phyloP scores from a whole-genome alignment of 2,113 vertebrate genomes.

The Thunnus maccoyii region DNA sequence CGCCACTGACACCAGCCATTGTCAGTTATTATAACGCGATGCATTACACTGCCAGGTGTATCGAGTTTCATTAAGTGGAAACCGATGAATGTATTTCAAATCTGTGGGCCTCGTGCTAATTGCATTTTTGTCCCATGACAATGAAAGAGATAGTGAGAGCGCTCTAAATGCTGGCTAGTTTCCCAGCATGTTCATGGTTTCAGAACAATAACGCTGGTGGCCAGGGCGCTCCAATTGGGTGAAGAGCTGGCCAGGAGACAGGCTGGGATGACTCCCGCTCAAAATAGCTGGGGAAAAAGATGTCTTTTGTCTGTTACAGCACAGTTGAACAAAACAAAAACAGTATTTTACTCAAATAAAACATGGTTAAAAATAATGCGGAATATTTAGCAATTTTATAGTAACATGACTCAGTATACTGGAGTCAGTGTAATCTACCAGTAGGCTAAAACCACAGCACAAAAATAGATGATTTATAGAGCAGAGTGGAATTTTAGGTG shows the following conservation, averaged over 20 bases:
- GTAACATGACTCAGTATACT: background rate
- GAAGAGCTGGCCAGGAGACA: background rate
- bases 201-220: slow-evolving; percentile 26
- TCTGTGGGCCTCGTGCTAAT: slow-evolving; percentile 15
- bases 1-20: background rate
- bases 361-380: background rate
- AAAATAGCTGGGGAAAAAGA: background rate
- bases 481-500: background rate
- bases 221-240: background rate
- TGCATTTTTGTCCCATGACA: slow-evolving; percentile 40
- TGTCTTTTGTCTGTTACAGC: background rate
- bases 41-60: background rate
- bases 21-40: background rate
- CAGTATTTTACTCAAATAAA: background rate
- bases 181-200: slow-evolving; percentile 32
- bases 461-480: background rate
- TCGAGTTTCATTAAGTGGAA: slow-evolving; percentile 15
- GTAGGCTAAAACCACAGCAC: background rate
- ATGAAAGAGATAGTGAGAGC: background rate
- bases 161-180: slow-evolving; percentile 15
- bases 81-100: slow-evolving; percentile 30
- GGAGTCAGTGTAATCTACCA: background rate
- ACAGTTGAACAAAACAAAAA: background rate
- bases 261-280: background rate
- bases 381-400: background rate